Evolutionary conservation across 1,140 invertebrate genomes (phyloP).

Genomic region (Hypothenemus hampei): DNA sequence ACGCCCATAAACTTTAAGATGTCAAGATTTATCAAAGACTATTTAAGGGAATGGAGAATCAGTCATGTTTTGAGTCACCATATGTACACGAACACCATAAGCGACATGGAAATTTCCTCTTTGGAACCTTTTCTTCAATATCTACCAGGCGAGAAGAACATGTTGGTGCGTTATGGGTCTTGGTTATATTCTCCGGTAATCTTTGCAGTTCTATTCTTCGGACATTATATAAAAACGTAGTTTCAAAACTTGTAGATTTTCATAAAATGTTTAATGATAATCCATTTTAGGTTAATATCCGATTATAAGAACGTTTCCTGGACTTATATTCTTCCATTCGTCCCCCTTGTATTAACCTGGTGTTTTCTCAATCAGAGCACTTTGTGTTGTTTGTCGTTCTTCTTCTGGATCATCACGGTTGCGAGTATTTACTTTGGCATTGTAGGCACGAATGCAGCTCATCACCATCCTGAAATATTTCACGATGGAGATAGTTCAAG

Average conservation of each 20-base stretch:
- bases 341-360: too few species aligned
- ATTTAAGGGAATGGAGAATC: conserved; percentile 65
- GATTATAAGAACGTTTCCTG: too few species aligned
- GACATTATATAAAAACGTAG: conserved; percentile 50
- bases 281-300: too few species aligned
- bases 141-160: conserved; percentile 53
- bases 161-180: conserved; percentile 45
- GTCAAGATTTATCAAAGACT: neutral
- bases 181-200: conserved; percentile 51
- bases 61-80: conserved; percentile 76
- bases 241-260: neutral
- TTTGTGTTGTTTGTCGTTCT: conserved; percentile 39
- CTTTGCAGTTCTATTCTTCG: conserved; percentile 31
- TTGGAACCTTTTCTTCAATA: conserved; percentile 70
- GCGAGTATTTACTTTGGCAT: conserved; percentile 59
- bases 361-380: too few species aligned
- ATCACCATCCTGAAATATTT: conserved; percentile 79
- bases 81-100: conserved; percentile 70
- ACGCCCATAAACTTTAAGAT: neutral
- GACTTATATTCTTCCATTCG: too few species aligned
- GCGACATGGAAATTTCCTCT: conserved; percentile 68
- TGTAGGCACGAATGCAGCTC: conserved; percentile 70
- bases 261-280: too few species aligned
- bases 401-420: conserved; percentile 55
- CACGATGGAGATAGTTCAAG: conserved; percentile 71